Evolutionary conservation across 1,140 invertebrate genomes (phyloP).

Genomic region (Drosophila busckii): DNA sequence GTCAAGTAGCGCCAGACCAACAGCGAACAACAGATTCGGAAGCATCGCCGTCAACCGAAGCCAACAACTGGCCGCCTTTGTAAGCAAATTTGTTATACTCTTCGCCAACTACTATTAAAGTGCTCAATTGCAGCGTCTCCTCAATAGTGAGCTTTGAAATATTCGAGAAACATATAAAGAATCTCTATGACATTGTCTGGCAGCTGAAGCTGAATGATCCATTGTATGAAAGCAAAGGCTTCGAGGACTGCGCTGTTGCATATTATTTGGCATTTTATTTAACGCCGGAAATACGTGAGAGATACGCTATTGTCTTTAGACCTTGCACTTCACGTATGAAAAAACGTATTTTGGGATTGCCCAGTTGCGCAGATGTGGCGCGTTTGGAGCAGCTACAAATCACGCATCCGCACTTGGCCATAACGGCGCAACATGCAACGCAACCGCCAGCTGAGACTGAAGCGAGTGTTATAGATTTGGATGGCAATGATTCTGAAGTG

Average conservation of each 20-base stretch:
- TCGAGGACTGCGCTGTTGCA: slow-evolving; percentile 20
- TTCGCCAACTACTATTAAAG: neutral
- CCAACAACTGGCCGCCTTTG: neutral
- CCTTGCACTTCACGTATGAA: neutral
- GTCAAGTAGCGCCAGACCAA: too few relatives aligned
- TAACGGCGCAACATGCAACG: neutral
- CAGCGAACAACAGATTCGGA: neutral
- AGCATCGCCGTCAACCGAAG: neutral
- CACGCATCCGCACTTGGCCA: too few relatives aligned
- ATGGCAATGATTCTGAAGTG: too few relatives aligned
- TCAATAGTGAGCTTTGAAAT: slow-evolving; percentile 20
- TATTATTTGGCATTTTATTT: slow-evolving; percentile 45
- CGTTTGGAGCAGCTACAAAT: slow-evolving; percentile 2
- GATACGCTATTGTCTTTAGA: slow-evolving; percentile 2
- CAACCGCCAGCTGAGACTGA: too few relatives aligned
- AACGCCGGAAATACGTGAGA: slow-evolving; percentile 38
- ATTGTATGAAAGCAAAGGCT: slow-evolving; percentile 10
- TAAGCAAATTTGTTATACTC: neutral
- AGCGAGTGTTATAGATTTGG: too few relatives aligned
- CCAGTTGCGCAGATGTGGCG: neutral
- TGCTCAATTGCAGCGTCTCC: neutral
- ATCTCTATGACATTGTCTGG: slow-evolving; percentile 35
- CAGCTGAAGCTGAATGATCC: slow-evolving; percentile 13
- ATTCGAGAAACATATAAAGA: slow-evolving; percentile 24
- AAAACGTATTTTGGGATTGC: slow-evolving; percentile 14